These are phyloP conservation scores for Patella pellucida DNA, from an alignment of 2,888 invertebrate species.

Conservation along the genomic window DNA sequence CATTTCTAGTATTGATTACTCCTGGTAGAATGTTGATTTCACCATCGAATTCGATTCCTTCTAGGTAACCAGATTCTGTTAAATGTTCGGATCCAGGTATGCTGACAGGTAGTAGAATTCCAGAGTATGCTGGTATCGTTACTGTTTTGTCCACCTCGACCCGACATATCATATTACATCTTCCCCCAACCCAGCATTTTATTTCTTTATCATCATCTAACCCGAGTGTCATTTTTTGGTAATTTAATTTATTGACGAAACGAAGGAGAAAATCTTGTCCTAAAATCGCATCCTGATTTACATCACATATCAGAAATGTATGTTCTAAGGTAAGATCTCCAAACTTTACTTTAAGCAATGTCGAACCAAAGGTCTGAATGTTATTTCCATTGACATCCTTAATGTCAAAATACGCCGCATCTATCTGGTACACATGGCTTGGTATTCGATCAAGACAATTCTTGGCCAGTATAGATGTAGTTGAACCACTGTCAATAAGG, in stretches of 20 bases:
- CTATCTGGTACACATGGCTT: too few species aligned
- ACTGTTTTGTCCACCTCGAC: conserved; percentile 12
- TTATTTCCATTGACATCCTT: conserved; percentile 3
- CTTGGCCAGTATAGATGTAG: conserved; percentile 12
- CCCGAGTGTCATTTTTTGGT: not conserved
- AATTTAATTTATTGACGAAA: conserved; percentile 11
- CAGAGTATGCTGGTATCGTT: conserved; percentile 3
- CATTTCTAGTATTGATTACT: not conserved
- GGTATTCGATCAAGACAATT: not conserved
- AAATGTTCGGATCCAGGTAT: conserved; percentile 6
- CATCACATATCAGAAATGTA: conserved; percentile 23
- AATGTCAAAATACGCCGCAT: not conserved
- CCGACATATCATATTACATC: conserved; percentile 13
- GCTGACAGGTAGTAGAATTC: conserved; percentile 11
- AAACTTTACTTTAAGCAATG: not conserved
- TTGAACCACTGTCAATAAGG: conserved; percentile 21
- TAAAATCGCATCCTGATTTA: conserved; percentile 18
- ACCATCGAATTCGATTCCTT: not conserved
- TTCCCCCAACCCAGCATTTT: conserved; percentile 8
- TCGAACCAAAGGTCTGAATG: not conserved
- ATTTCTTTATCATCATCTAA: conserved; percentile 13
- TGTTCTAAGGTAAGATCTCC: not conserved
- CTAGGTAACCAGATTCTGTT: conserved; percentile 7
- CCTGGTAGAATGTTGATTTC: not conserved
- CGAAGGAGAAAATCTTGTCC: conserved; percentile 30